A percentile compares a stretch with the other conserved stretches of the same genome.
These are phyloP conservation scores for Carcharodon carcharias DNA, from an alignment of 2,797 vertebrate species.

Conservation along the genomic window DNA sequence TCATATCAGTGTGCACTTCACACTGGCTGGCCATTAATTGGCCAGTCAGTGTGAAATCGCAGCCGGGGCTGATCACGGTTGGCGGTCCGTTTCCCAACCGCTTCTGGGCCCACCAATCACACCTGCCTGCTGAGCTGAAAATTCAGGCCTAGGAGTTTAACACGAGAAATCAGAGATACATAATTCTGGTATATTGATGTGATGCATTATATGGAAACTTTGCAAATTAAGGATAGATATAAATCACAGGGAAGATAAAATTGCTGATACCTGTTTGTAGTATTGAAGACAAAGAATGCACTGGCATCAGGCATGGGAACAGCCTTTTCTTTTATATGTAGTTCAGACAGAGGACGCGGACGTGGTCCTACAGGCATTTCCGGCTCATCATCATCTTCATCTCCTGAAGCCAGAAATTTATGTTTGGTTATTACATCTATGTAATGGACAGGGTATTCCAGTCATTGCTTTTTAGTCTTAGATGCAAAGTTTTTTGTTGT, in stretches of 20 bases:
- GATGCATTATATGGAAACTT: neutral
- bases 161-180: neutral
- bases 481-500: neutral
- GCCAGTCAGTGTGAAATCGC: no score
- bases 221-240: neutral
- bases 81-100: no score
- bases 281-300: constrained; percentile 92
- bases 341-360: constrained; percentile 86
- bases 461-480: neutral
- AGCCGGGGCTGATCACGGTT: no score
- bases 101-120: no score
- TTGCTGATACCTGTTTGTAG: constrained; percentile 80
- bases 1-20: no score
- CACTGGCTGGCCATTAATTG: no score
- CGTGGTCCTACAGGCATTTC: constrained; percentile 98
- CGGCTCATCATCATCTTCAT: constrained; percentile 91
- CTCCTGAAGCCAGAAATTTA: constrained; percentile 52
- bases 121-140: no score
- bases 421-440: neutral
- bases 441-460: neutral
- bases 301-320: constrained; percentile 93
- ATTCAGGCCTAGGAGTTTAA: neutral
- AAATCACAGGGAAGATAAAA: neutral
- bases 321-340: constrained; percentile 94
- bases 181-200: neutral